A percentile compares a stretch with the other conserved stretches of the same genome.
phyloP scores from a whole-genome alignment of 2,888 invertebrate species.

The Blera fallax region DNA sequence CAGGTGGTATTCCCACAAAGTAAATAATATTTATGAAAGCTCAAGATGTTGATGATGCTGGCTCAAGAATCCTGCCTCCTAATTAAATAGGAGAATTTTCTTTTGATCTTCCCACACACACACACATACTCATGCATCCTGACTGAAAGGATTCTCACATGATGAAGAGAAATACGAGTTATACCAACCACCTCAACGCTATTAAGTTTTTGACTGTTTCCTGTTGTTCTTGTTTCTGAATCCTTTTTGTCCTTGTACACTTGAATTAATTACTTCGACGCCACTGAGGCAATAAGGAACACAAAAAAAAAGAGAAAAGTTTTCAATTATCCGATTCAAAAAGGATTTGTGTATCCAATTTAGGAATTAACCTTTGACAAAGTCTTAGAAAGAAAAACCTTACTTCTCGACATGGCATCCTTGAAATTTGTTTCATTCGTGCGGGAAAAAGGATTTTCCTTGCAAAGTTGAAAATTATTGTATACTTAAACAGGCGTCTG shows the following conservation, averaged over 20 bases:
- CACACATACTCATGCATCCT: no score
- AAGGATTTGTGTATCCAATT: constrained; percentile 65
- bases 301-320: neutral
- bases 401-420: constrained; percentile 16
- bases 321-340: constrained; percentile 53
- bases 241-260: constrained; percentile 54
- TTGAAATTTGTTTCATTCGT: constrained; percentile 24
- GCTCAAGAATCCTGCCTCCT: constrained; percentile 52
- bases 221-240: neutral
- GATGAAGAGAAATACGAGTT: neutral
- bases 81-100: constrained; percentile 57
- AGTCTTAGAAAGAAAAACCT: neutral
- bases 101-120: constrained; percentile 20
- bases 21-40: constrained; percentile 64
- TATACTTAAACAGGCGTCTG: constrained; percentile 21
- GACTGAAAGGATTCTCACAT: neutral
- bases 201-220: constrained; percentile 53
- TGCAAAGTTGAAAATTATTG: constrained; percentile 25
- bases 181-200: constrained; percentile 3
- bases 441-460: constrained; percentile 21
- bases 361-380: constrained; percentile 55
- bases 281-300: neutral
- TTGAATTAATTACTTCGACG: constrained; percentile 65
- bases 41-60: constrained; percentile 63
- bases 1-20: constrained; percentile 54